Evolutionary conservation across 1,140 invertebrate genomes (phyloP), one percentile per base, ranked within the genome.

Genomic region (Macrobrachium rosenbergii): DNA sequence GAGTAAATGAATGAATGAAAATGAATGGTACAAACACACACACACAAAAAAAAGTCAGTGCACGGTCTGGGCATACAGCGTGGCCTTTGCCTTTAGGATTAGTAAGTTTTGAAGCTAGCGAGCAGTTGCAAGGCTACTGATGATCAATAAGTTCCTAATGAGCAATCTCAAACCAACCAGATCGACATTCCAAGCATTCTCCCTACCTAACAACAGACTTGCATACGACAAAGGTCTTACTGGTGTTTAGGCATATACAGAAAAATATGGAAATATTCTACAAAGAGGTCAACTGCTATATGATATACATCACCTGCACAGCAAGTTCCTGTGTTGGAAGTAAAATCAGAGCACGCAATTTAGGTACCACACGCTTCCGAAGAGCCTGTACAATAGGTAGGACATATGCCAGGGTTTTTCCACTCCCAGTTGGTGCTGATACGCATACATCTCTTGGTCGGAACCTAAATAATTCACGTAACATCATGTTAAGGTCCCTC

Each of bases 381-480:
- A 90, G 69, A 91, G 92, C 93, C 92, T 99, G 96, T 75, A 99
- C 93, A 76, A 99, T 95, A 17, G 98, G 98, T 82, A 99, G 92
- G 86, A 97, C 96, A 94, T 97, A 99, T 8, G 97, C 95, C 76
- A 99, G 92, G 1, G 98, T 99, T 94, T 99, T 99, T 14, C 98
- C 98, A 94, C 97, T 99, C 16, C 98, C 99, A 19, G 99, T 99
- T 28, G 98, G 98, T 67, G 98, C 97, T 37, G 97, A 98, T 62
- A 99, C 96, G 93, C 98, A 99, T n/a, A 99, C 93, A 92, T 99
- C 98, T 89, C 95, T 93, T 0, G 96, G 95, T 92, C 96, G 94
- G 88, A 76, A 83, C 63, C 85, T 89, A 62, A 45, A 79, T 80
- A 64, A 69, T 64, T 19, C n/a, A 12, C 2, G 19, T 8, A 76